These are phyloP conservation scores for Brotula barbata DNA, from an alignment of 2,797 vertebrate species.

Conservation along the genomic window DNA sequence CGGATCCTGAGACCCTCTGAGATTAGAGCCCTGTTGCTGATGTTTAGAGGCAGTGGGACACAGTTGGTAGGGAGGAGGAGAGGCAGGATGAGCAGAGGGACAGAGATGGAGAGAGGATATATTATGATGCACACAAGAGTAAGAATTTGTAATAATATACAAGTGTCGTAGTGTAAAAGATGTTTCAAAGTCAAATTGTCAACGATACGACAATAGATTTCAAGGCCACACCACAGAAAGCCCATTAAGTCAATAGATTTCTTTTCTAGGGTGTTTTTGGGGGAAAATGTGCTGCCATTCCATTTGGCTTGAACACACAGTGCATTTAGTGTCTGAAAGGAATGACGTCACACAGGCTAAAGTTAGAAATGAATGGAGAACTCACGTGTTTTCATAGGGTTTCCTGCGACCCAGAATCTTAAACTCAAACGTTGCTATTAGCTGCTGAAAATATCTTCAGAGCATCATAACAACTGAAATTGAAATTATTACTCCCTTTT, in stretches of 20 bases:
- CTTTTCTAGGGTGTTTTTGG: conserved; percentile 16
- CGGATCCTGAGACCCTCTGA: conserved; percentile 73
- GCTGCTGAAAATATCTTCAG: no score
- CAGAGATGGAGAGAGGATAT: conserved; percentile 2
- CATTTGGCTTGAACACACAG: conserved; percentile 26
- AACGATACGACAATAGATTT: conserved; percentile 6
- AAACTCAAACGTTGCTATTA: no score
- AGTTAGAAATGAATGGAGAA: conserved; percentile 60
- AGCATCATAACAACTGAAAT: no score
- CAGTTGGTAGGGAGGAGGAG: conserved; percentile 57
- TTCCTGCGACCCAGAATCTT: conserved; percentile 27
- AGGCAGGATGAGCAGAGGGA: conserved; percentile 30
- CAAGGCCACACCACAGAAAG: conserved; percentile 3
- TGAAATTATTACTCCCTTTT: no score
- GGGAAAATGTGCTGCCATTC: conserved; percentile 24
- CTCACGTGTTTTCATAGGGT: conserved; percentile 45
- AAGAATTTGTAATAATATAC: no score
- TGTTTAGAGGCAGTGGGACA: conserved; percentile 61
- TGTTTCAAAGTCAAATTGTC: not conserved
- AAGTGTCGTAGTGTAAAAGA: no score
- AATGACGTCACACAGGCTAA: conserved; percentile 56
- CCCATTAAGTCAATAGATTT: not conserved
- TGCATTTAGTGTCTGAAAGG: conserved; percentile 31
- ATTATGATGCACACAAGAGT: conserved; percentile 1
- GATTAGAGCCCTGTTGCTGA: conserved; percentile 69